Percentiles rank a stretch among this genome's conserved stretches.
Conservation (phyloP, 2,888 invertebrate genomes). For the Morpho helenor region DNA sequence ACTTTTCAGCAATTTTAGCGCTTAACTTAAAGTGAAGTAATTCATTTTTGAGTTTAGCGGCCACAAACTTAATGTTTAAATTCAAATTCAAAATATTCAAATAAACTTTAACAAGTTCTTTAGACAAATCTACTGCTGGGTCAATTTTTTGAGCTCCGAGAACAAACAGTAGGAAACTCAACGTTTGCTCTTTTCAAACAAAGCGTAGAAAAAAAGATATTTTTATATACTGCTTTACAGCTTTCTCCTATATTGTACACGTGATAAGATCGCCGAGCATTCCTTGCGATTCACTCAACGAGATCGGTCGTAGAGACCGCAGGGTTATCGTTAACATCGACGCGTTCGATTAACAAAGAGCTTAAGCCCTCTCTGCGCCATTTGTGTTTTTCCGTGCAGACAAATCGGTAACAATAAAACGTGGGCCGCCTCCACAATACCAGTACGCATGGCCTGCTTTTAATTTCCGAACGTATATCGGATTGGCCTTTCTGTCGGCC, state of each 20-base stretch:
- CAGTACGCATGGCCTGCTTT: conserved; percentile 71
- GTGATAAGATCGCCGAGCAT: conserved; percentile 19
- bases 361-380: conserved; percentile 63
- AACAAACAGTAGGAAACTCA: too few species aligned
- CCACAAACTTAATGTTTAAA: too few species aligned
- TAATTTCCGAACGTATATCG: conserved; percentile 72
- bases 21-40: too few species aligned
- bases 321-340: conserved; percentile 47
- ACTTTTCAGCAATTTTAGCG: too few species aligned
- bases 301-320: conserved; percentile 31
- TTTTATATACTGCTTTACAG: background rate
- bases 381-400: conserved; percentile 72
- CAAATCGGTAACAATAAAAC: conserved; percentile 75
- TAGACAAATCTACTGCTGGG: background rate
- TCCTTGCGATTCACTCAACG: conserved; percentile 29
- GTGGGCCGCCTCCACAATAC: conserved; percentile 62
- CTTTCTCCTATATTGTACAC: background rate
- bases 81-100: too few species aligned
- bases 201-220: too few species aligned
- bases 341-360: conserved; percentile 67
- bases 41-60: too few species aligned
- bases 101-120: background rate
- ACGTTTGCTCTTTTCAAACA: too few species aligned
- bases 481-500: conserved; percentile 48
- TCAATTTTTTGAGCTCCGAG: too few species aligned